These are phyloP conservation scores for Drosophila pseudoobscura DNA, from an alignment of 1,140 invertebrate species.

Conservation along the genomic window DNA sequence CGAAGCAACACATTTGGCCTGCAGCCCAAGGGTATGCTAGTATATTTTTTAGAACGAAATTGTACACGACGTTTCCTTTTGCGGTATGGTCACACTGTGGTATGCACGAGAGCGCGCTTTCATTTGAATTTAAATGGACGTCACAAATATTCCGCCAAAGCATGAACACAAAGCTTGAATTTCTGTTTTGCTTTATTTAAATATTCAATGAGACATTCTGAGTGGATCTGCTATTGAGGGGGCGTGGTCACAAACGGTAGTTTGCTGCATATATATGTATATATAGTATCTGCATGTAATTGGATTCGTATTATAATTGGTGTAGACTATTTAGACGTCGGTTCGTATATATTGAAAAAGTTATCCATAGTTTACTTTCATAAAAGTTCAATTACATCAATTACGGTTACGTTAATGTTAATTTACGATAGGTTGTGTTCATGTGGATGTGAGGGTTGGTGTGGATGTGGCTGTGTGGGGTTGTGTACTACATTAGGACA, in stretches of 20 bases:
- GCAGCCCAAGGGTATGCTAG: no score
- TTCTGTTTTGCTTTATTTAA: conserved; percentile 62
- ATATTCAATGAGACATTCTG: conserved; percentile 76
- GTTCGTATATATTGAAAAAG: conserved; percentile 68
- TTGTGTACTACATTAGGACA: neutral
- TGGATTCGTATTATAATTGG: conserved; percentile 58
- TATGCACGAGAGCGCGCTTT: no score
- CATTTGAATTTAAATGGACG: neutral
- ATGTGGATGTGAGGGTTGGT: no score
- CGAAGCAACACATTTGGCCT: no score
- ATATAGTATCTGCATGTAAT: conserved; percentile 41
- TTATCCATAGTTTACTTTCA: conserved; percentile 80
- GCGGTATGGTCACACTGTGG: no score
- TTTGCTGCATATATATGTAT: conserved; percentile 48
- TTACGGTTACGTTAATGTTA: conserved; percentile 51
- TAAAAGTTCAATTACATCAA: conserved; percentile 81
- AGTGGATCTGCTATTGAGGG: conserved; percentile 73
- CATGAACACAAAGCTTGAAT: neutral
- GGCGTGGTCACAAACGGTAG: conserved; percentile 60
- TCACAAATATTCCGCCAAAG: neutral
- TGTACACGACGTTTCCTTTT: no score
- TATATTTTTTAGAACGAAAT: no score
- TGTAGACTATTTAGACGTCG: conserved; percentile 60
- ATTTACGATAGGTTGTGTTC: conserved; percentile 55
- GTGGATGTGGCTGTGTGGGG: conserved; percentile 8